phyloP scores from a whole-genome alignment of 2,888 invertebrate genomes.

The Lomographa bimaculata region DNA sequence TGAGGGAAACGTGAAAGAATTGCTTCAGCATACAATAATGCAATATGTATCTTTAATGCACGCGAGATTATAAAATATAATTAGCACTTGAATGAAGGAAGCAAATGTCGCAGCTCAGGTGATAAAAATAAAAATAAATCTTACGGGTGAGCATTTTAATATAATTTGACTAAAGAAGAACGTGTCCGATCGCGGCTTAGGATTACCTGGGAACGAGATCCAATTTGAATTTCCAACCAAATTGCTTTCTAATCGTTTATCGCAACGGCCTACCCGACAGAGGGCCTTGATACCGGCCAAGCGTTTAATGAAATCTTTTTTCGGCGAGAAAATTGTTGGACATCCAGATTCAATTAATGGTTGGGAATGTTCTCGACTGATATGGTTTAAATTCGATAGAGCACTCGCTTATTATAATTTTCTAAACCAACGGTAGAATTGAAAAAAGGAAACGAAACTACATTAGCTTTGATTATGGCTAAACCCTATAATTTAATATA shows the following conservation, averaged over 20 bases:
- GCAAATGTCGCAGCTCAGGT: no score
- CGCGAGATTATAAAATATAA: no score
- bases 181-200: conserved; percentile 31
- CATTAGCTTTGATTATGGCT: no score
- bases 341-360: conserved; percentile 33
- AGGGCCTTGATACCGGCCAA: conserved; percentile 30
- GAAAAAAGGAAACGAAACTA: no score
- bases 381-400: conserved; percentile 12
- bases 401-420: conserved; percentile 3
- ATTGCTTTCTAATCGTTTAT: conserved; percentile 48
- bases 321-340: conserved; percentile 30
- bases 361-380: conserved; percentile 30
- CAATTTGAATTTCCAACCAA: conserved; percentile 44
- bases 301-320: conserved; percentile 41
- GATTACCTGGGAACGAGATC: conserved; percentile 43
- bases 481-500: no score
- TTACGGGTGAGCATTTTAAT: conserved; percentile 18
- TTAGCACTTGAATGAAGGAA: no score
- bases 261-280: conserved; percentile 35
- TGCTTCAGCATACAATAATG: no score
- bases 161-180: conserved; percentile 18
- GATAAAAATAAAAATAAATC: conserved; percentile 3
- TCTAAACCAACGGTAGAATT: no score
- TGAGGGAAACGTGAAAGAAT: no score
- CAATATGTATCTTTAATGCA: no score